phyloP scores from a whole-genome alignment of 2,888 invertebrate species.

The Podotricha telesiphe region DNA sequence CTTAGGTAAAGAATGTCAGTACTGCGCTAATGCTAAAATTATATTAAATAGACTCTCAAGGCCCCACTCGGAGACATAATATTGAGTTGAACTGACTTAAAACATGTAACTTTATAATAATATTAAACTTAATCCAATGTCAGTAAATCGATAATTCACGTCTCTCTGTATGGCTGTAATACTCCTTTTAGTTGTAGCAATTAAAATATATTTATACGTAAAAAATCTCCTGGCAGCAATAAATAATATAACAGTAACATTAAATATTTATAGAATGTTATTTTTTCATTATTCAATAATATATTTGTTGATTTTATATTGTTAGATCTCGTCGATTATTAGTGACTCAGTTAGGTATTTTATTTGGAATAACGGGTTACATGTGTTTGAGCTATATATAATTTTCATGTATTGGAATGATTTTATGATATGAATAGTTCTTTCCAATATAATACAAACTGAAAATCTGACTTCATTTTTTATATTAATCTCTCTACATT shows the following conservation, averaged over 20 bases:
- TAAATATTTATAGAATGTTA: neutral
- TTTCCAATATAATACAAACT: neutral
- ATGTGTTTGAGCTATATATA: slow-evolving; percentile 5
- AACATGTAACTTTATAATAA: too few relatives aligned
- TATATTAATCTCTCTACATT: slow-evolving; percentile 1
- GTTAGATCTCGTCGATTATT: slow-evolving; percentile 11
- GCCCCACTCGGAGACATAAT: neutral
- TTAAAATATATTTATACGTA: neutral
- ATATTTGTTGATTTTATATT: slow-evolving; percentile 11
- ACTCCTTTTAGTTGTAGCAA: neutral
- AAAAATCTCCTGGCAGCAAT: neutral
- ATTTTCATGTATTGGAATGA: neutral
- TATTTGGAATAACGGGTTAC: slow-evolving; percentile 16
- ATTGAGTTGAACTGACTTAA: neutral
- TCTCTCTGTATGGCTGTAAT: neutral
- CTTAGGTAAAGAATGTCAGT: neutral
- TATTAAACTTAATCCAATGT: neutral
- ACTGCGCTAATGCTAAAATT: neutral
- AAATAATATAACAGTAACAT: neutral
- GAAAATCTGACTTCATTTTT: neutral
- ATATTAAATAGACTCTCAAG: neutral
- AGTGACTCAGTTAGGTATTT: slow-evolving; percentile 14
- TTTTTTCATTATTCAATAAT: slow-evolving; percentile 6
- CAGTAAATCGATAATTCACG: neutral
- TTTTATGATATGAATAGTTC: neutral